A percentile compares a stretch with the other conserved stretches of the same genome.
Conservation (phyloP, 2,113 vertebrate genomes). For the Kobus ellipsiprymnus region DNA sequence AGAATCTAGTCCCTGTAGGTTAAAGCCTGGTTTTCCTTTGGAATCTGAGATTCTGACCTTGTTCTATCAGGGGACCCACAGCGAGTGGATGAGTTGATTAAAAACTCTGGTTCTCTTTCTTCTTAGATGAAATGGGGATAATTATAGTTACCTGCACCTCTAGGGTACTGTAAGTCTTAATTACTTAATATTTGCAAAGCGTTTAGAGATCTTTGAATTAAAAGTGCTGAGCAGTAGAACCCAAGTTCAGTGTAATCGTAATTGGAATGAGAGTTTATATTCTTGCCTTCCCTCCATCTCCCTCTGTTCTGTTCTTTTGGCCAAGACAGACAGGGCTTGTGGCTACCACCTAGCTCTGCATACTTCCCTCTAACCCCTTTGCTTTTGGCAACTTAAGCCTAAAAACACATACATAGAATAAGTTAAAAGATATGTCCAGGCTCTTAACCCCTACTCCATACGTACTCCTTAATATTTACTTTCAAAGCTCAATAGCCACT, state of each 20-base stretch:
- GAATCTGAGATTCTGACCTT: conserved; percentile 52
- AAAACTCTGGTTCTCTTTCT: conserved; percentile 52
- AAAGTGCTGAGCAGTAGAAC: conserved; percentile 64
- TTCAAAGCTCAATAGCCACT: background rate
- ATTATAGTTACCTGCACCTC: conserved; percentile 69
- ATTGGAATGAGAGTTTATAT: conserved; percentile 42
- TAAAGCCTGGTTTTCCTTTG: conserved; percentile 28
- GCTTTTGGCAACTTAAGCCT: background rate
- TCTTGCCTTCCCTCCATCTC: background rate
- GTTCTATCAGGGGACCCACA: conserved; percentile 55
- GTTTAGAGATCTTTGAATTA: conserved; percentile 69
- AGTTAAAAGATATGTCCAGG: background rate
- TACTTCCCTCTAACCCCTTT: background rate
- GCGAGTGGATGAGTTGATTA: conserved; percentile 59
- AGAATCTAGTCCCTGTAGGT: background rate
- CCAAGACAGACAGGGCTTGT: background rate
- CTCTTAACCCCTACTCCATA: background rate
- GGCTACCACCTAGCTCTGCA: background rate
- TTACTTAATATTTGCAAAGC: conserved; percentile 72
- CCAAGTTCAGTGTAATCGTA: conserved; percentile 43
- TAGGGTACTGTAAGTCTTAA: conserved; percentile 68
- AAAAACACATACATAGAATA: background rate
- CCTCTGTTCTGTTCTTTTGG: background rate
- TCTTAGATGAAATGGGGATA: conserved; percentile 40
- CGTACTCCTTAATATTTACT: background rate